Conservation (phyloP, 2,797 vertebrate genomes). For the Halcyon smyrnensis region DNA sequence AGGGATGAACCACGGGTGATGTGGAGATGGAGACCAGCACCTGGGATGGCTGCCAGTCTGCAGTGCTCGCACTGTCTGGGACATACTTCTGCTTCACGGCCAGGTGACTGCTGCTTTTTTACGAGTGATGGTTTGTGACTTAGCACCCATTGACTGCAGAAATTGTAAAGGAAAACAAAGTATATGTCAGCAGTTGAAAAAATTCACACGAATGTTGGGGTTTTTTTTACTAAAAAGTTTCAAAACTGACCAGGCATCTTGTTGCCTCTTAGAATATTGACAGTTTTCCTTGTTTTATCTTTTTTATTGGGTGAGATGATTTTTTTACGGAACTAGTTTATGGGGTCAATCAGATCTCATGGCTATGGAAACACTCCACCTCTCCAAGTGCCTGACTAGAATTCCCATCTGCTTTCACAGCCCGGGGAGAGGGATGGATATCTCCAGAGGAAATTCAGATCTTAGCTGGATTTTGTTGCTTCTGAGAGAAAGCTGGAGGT, state of each 20-base stretch:
- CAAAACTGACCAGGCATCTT: background rate
- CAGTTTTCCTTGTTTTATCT: background rate
- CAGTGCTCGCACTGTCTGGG: background rate
- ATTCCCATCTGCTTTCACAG: background rate
- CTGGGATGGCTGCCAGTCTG: background rate
- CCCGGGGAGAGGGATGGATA: background rate
- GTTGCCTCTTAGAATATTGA: background rate
- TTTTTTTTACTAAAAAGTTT: background rate
- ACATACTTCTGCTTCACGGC: background rate
- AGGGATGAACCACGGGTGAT: fast-evolving
- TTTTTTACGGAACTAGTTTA: background rate
- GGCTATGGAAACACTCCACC: background rate
- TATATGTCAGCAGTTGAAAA: background rate
- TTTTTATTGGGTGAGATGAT: background rate
- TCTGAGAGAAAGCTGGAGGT: background rate
- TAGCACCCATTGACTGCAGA: background rate
- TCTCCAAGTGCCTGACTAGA: background rate
- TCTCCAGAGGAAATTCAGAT: background rate
- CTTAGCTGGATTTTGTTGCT: background rate
- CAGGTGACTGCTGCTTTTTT: background rate
- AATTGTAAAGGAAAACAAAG: background rate
- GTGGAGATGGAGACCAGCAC: background rate
- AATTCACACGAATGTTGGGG: background rate
- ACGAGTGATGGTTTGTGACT: background rate
- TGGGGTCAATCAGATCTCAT: background rate